Percentiles rank a stretch among this genome's conserved stretches.
Evolutionary conservation across 2,888 invertebrate species (phyloP).

Genomic region (Cantharis rufa): DNA sequence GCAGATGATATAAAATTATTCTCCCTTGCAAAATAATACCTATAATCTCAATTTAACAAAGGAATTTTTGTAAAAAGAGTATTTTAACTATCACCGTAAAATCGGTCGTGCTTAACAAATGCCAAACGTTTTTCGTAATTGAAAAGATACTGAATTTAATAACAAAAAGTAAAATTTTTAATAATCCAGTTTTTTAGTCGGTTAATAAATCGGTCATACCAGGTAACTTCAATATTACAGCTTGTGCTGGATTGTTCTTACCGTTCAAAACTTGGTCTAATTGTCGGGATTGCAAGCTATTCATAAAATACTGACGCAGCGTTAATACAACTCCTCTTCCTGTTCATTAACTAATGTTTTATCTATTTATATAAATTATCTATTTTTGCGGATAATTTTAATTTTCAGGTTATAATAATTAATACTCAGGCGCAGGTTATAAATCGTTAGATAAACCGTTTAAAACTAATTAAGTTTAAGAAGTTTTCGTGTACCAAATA

Average conservation of each 20-base stretch:
- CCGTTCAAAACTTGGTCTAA: neutral
- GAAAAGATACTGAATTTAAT: neutral
- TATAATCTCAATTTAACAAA: neutral
- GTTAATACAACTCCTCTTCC: neutral
- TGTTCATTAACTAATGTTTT: neutral
- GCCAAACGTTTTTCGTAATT: neutral
- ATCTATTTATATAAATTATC: neutral
- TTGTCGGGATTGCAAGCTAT: neutral
- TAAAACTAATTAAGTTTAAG: neutral
- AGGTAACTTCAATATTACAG: neutral
- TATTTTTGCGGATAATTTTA: neutral
- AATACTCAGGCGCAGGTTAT: neutral
- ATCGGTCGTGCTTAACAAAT: neutral
- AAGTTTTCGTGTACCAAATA: neutral
- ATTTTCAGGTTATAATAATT: neutral
- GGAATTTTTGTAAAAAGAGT: neutral
- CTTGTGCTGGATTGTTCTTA: neutral
- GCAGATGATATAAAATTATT: neutral
- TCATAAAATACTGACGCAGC: neutral
- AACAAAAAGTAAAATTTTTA: neutral
- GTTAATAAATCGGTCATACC: neutral
- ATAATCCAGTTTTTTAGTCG: neutral
- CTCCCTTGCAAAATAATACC: neutral
- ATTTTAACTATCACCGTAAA: neutral
- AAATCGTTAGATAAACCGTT: neutral